Evolutionary conservation across 2,888 invertebrate genomes (phyloP).

Genomic region (Pachycephus smyrnensis): DNA sequence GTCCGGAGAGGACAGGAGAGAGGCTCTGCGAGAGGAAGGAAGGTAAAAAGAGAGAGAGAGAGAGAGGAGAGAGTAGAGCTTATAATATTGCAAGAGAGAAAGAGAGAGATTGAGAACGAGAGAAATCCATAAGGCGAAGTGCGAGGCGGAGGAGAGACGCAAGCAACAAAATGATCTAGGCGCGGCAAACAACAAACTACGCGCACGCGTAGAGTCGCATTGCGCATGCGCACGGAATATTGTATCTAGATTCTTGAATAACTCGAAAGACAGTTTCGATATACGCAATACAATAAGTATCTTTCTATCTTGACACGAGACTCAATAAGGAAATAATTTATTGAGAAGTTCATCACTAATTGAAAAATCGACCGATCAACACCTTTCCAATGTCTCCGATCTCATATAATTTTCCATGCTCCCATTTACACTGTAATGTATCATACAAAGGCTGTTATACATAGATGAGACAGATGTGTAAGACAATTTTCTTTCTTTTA

Average conservation of each 20-base stretch:
- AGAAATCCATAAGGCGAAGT: constrained; percentile 10
- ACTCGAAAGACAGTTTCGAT: background rate
- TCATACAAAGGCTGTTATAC: background rate
- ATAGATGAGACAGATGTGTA: background rate
- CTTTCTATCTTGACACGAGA: background rate
- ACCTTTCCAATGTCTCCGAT: background rate
- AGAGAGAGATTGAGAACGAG: background rate
- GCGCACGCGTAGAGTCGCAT: constrained; percentile 3
- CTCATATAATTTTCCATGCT: background rate
- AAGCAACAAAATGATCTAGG: constrained; percentile 52
- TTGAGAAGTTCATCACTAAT: background rate
- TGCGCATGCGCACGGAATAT: background rate
- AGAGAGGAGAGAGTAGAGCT: constrained; percentile 32
- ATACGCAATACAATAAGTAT: background rate
- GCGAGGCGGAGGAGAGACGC: constrained; percentile 32
- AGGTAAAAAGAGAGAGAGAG: constrained; percentile 19
- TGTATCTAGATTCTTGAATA: background rate
- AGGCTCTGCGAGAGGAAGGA: constrained; percentile 21
- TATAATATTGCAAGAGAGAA: constrained; percentile 14
- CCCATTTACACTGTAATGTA: background rate
- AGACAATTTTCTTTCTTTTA: no score
- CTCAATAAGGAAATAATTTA: background rate
- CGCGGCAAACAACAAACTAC: constrained; percentile 53
- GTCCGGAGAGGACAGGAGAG: constrained; percentile 35
- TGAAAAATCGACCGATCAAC: background rate